Conservation (phyloP, 2,797 vertebrate species). For the Menidia menidia region DNA sequence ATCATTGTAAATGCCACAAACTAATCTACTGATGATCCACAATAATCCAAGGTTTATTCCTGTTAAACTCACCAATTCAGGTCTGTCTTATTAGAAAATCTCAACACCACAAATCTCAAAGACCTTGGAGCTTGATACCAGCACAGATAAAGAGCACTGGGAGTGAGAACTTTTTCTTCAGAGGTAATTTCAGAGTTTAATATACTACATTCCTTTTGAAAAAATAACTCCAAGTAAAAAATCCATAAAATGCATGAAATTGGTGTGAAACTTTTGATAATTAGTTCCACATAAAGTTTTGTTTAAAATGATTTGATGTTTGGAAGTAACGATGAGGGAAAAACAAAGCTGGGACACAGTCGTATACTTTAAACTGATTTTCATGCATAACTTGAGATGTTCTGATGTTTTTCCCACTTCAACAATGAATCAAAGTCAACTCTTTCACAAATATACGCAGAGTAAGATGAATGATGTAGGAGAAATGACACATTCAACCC, state of each 20-base stretch:
- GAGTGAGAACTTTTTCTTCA: conserved; percentile 20
- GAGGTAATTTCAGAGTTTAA: background rate
- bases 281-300: fast-evolving
- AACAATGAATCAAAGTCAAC: background rate
- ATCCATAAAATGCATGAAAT: background rate
- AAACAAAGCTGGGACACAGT: background rate
- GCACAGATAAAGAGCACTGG: conserved; percentile 1
- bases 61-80: conserved; percentile 58
- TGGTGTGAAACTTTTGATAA: background rate
- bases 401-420: background rate
- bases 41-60: conserved; percentile 68
- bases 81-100: conserved; percentile 42
- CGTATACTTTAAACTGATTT: background rate
- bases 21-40: conserved; percentile 68
- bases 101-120: conserved; percentile 24
- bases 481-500: conserved; percentile 28
- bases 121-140: conserved; percentile 22
- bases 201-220: conserved; percentile 1
- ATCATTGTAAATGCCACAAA: conserved; percentile 42
- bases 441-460: background rate
- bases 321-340: background rate
- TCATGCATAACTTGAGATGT: background rate
- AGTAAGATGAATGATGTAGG: conserved; percentile 28
- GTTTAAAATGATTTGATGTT: background rate
- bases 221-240: background rate